phyloP scores from a whole-genome alignment of 2,113 vertebrate species.

The Phyllostomus discolor region DNA sequence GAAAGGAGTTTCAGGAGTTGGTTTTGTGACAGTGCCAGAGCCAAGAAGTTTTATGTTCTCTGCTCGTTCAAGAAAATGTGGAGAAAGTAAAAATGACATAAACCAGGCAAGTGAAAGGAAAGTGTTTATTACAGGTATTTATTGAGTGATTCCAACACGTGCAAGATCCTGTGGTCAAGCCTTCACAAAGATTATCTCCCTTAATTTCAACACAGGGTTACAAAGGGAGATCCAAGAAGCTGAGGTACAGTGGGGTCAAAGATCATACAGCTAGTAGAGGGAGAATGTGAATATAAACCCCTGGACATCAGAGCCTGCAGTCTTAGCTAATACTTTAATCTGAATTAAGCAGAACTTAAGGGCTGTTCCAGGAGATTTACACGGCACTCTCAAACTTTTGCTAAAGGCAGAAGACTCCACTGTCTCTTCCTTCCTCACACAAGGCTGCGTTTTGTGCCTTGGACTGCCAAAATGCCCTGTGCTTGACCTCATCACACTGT shows the following conservation, averaged over 20 bases:
- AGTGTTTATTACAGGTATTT: not conserved
- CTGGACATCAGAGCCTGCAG: too few relatives aligned
- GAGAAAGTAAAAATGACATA: not conserved
- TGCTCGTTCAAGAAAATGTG: not conserved
- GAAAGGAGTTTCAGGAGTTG: not conserved
- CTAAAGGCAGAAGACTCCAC: not conserved
- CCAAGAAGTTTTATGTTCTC: not conserved
- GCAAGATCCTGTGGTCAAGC: not conserved
- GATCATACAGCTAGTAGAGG: not conserved
- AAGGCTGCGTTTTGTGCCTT: fast-evolving
- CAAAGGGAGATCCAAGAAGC: not conserved
- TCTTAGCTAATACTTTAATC: not conserved
- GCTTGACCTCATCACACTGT: not conserved
- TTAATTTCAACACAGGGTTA: not conserved
- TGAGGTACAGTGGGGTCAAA: not conserved
- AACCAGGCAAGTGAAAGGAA: not conserved
- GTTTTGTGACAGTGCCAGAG: not conserved
- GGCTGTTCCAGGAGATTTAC: not conserved
- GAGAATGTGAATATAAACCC: not conserved
- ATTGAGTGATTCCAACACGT: not conserved
- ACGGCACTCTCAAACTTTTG: not conserved
- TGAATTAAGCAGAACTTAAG: not conserved
- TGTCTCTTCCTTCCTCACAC: not conserved
- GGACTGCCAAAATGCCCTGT: not conserved
- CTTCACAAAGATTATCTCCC: not conserved